Conservation (phyloP, 92 coral and sea anemone genomes). For the Pocillopora meandrina region DNA sequence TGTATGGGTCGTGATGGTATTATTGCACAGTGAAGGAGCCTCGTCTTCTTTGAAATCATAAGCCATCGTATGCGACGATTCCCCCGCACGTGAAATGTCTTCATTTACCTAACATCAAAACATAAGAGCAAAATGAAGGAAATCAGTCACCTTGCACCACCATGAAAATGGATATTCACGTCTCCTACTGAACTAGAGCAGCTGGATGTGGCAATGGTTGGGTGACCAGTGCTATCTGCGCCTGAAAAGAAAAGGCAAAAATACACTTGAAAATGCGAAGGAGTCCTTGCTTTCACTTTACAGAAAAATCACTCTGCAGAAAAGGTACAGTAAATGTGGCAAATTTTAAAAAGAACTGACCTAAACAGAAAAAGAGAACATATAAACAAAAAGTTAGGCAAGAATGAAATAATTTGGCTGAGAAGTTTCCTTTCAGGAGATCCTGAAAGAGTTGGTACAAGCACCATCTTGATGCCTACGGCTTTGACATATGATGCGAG, state of each 20-base stretch:
- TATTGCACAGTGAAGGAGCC: neutral
- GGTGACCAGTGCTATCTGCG: slow-evolving; percentile 79
- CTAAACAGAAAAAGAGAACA: too few relatives aligned
- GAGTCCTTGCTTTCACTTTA: too few relatives aligned
- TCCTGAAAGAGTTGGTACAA: too few relatives aligned
- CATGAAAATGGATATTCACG: slow-evolving; percentile 76
- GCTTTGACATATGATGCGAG: too few relatives aligned
- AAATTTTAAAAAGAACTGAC: too few relatives aligned
- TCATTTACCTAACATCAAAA: neutral
- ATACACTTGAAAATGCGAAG: too few relatives aligned
- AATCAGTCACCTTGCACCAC: slow-evolving; percentile 88
- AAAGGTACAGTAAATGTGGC: too few relatives aligned
- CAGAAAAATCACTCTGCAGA: too few relatives aligned
- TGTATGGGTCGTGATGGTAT: neutral
- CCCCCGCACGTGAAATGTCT: neutral
- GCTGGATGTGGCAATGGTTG: slow-evolving; percentile 78
- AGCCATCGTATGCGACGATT: neutral
- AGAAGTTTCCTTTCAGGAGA: too few relatives aligned
- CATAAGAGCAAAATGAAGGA: neutral
- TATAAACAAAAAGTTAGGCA: too few relatives aligned
- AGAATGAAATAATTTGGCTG: too few relatives aligned
- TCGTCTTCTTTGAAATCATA: neutral
- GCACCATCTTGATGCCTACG: too few relatives aligned
- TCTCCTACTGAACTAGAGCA: slow-evolving; percentile 77
- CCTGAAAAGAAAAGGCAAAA: slow-evolving; percentile 38